These are phyloP conservation scores for Cistogaster globosa DNA, from an alignment of 2,888 invertebrate genomes.

Conservation along the genomic window DNA sequence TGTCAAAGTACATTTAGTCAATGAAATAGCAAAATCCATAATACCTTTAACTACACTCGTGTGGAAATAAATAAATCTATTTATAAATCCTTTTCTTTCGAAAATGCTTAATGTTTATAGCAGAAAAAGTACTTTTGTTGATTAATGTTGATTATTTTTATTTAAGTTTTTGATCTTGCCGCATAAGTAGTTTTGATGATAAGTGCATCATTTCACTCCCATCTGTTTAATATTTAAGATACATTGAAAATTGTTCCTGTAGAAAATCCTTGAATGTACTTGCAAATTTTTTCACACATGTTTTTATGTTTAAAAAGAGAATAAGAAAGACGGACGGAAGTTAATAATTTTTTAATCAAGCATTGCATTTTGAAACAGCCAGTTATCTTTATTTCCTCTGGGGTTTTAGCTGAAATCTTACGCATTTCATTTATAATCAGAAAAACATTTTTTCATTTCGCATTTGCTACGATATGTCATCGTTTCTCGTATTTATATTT, in stretches of 20 bases:
- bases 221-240: slow-evolving; percentile 47
- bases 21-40: background rate
- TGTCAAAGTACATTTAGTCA: no score
- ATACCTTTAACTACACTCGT: background rate
- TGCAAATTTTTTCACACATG: background rate
- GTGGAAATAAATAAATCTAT: background rate
- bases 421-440: slow-evolving; percentile 65
- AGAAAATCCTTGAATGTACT: slow-evolving; percentile 41
- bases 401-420: slow-evolving; percentile 37
- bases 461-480: slow-evolving; percentile 47
- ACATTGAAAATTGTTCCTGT: slow-evolving; percentile 40
- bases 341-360: background rate
- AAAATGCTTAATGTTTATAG: background rate
- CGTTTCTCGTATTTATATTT: slow-evolving; percentile 63
- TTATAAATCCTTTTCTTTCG: background rate
- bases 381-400: background rate
- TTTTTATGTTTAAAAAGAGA: background rate
- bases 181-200: slow-evolving; percentile 60
- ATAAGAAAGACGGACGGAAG: background rate
- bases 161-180: slow-evolving; percentile 37
- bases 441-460: slow-evolving; percentile 39
- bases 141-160: slow-evolving; percentile 5
- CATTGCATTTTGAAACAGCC: background rate
- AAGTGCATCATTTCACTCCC: slow-evolving; percentile 41
- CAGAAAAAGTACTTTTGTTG: background rate